Base-by-base conservation (phyloP, 2,888 invertebrate species). In the Eupithecia centaureata region DNA sequence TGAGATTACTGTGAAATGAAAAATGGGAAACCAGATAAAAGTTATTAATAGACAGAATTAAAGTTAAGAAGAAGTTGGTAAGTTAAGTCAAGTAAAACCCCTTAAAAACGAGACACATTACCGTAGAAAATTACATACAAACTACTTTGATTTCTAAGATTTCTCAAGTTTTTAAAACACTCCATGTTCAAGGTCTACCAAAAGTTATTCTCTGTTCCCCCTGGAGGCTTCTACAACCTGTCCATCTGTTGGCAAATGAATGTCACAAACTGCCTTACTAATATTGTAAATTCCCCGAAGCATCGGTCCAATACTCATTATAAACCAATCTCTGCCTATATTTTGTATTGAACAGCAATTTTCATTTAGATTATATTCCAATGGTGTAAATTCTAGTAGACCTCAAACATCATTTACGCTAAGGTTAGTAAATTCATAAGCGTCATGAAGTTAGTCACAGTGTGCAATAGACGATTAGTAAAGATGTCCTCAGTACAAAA, bases 391-490 rank as follows among this genome's bases (percentile, higher is more conserved):
- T 28, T 56, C 1, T 56, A n/a, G 28, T 30, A 56, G 30, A 27
- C 54, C 54, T 60, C 51, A 57, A 65, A 59, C 22, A 56, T 25
- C 33, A 42, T 58, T 63, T 68, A 67, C 72, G 73, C 68, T 77
- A 71, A 78, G 83, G 80, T 86, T 84, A 84, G 83, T 86, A 86
- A 87, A 86, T 86, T 84, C 82, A 87, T 91, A 91, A 91, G 92
- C 91, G 90, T 91, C 88, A 86, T 83, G 77, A 79, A 84, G 83
- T 87, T 85, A 82, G 81, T 85, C 81, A 80, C 77, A 82, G 83
- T 83, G 86, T 84, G 86, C 84, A 82, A 51, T 61, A 68, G 65
- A 65, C 54, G 59, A 59, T 54, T 84, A 87, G 86, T 86, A 84
- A 83, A 87, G 84, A 83, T 73, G 76, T 77, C 76, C 76, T 73